Evolutionary conservation across 2,113 vertebrate genomes (phyloP).

Genomic region (Oreochromis spilurus): DNA sequence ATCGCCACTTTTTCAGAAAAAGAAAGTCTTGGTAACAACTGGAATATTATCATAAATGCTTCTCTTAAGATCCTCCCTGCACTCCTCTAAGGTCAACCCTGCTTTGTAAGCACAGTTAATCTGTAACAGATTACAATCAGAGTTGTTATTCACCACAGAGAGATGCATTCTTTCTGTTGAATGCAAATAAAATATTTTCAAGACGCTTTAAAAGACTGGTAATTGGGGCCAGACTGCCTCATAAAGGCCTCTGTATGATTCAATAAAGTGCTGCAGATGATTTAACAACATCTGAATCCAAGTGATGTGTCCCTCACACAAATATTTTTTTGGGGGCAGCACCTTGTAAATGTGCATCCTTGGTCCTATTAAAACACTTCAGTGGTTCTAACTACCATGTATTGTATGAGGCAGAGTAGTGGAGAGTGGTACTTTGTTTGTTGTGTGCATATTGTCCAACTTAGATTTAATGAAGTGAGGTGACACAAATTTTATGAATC

Average conservation of each 20-base stretch:
- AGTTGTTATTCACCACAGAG: background rate
- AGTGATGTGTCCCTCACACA: background rate
- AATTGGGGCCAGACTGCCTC: background rate
- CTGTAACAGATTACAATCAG: background rate
- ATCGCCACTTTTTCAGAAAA: background rate
- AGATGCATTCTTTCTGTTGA: background rate
- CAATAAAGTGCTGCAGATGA: background rate
- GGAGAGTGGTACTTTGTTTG: background rate
- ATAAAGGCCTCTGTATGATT: background rate
- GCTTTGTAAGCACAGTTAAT: background rate
- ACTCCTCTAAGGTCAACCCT: background rate
- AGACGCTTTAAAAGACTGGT: background rate
- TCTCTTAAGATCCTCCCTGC: background rate
- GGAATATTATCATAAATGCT: background rate
- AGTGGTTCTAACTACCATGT: background rate
- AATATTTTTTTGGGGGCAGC: background rate
- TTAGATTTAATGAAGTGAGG: conserved; percentile 5
- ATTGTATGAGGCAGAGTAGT: background rate
- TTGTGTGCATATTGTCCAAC: background rate
- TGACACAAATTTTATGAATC: conserved; percentile 33
- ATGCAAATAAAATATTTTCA: background rate
- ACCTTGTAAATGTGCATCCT: background rate
- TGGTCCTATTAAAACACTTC: background rate
- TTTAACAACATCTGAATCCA: background rate
- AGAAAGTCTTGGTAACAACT: background rate